Conservation (phyloP, 2,888 invertebrate species). For the Caprella mutica region DNA sequence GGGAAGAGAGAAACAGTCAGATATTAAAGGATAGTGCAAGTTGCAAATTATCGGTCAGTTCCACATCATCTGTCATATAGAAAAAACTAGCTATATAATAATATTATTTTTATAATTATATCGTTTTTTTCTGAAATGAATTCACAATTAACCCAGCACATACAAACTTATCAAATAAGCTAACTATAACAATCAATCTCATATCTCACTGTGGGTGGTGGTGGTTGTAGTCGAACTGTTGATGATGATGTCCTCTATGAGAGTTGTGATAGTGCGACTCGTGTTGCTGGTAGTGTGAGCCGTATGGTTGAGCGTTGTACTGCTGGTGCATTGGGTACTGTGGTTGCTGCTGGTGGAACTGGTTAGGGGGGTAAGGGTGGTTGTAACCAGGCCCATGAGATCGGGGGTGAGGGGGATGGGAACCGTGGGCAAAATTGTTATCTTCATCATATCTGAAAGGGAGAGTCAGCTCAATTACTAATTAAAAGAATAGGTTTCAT, state of each 20-base stretch:
- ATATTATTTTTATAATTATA: too few species aligned
- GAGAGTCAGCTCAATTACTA: not conserved
- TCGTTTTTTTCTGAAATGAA: too few species aligned
- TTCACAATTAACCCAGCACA: too few species aligned
- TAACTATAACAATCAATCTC: too few species aligned
- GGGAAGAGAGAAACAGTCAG: too few species aligned
- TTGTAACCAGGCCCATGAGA: not conserved
- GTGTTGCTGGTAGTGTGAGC: not conserved
- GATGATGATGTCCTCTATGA: slow-evolving; percentile 8
- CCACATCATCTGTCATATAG: too few species aligned
- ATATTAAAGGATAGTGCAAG: too few species aligned
- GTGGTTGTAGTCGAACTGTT: too few species aligned
- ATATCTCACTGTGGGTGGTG: too few species aligned
- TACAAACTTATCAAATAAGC: too few species aligned
- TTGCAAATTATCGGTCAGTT: too few species aligned
- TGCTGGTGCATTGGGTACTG: slow-evolving; percentile 7
- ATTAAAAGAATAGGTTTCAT: not conserved
- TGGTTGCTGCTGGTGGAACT: slow-evolving; percentile 9
- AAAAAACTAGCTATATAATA: too few species aligned
- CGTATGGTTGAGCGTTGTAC: not conserved
- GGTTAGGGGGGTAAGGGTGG: not conserved
- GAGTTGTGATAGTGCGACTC: not conserved
- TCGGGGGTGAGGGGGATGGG: not conserved
- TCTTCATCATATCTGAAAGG: not conserved
- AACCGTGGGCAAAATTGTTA: not conserved